Evolutionary conservation across 2,888 invertebrate species (phyloP).

Genomic region (Pseudanteris insignis): DNA sequence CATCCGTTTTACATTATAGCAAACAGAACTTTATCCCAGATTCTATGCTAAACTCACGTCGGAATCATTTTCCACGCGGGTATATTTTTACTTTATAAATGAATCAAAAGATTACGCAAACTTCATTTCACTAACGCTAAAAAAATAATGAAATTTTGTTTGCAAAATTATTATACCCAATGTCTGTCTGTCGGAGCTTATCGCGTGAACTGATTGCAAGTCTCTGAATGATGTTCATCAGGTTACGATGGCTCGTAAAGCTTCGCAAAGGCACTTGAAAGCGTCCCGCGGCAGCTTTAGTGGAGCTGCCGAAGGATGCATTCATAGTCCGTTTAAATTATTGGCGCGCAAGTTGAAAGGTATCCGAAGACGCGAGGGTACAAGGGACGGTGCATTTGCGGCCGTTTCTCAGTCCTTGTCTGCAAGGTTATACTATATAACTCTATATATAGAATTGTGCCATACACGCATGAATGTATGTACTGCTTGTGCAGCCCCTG

Average conservation of each 20-base stretch:
- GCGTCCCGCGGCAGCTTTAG: conserved; percentile 14
- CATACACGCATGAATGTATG: conserved; percentile 11
- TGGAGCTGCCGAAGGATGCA: conserved; percentile 39
- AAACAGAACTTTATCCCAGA: too few relatives aligned
- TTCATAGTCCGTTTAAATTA: conserved; percentile 19
- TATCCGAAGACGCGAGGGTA: conserved; percentile 15
- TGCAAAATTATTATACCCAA: not conserved
- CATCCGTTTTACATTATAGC: too few relatives aligned
- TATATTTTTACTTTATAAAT: too few relatives aligned
- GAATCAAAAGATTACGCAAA: too few relatives aligned
- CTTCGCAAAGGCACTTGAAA: conserved; percentile 18
- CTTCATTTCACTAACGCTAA: too few relatives aligned
- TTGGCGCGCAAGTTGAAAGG: conserved; percentile 17
- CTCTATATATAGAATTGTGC: conserved; percentile 29
- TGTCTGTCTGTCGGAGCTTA: not conserved
- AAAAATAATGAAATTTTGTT: too few relatives aligned
- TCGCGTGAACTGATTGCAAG: conserved; percentile 27
- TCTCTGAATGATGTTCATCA: conserved; percentile 25
- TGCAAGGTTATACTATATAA: conserved; percentile 31
- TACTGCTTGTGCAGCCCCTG: conserved; percentile 13
- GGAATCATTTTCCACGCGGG: too few relatives aligned
- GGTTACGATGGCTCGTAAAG: conserved; percentile 29
- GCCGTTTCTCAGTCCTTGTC: conserved; percentile 36
- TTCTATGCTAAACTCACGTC: too few relatives aligned
- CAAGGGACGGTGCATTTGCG: conserved; percentile 27